phyloP scores from a whole-genome alignment of 2,113 vertebrate genomes.

The Lichenostomus cassidix region DNA sequence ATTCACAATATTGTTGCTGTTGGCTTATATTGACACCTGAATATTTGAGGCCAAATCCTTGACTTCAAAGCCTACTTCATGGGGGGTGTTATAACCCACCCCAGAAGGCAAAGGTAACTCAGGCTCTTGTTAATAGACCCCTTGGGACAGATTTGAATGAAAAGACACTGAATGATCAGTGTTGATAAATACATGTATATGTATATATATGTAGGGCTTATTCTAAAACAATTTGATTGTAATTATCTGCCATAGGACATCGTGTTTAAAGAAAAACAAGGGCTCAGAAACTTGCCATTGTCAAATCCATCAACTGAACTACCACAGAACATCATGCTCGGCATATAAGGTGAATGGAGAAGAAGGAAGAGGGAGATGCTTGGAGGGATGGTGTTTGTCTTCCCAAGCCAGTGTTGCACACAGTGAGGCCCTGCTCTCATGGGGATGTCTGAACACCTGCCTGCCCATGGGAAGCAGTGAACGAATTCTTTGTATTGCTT shows the following conservation, averaged over 20 bases:
- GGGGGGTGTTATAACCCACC: accelerated
- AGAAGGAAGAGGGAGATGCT: no score
- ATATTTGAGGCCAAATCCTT: not conserved
- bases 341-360: not conserved
- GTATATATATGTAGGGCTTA: no score
- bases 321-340: not conserved
- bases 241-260: not conserved
- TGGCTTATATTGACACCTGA: not conserved
- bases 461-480: not conserved
- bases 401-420: not conserved
- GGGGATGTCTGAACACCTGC: not conserved
- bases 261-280: not conserved
- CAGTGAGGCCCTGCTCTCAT: not conserved
- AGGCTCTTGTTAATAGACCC: not conserved
- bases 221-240: not conserved
- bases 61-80: not conserved
- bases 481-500: not conserved
- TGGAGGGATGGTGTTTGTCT: not conserved
- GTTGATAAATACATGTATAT: not conserved
- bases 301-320: not conserved
- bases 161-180: not conserved
- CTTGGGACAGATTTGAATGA: not conserved
- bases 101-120: not conserved
- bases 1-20: not conserved
- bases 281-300: not conserved